Evolutionary conservation across 2,888 invertebrate species (phyloP).

Genomic region (Athalia cordata): DNA sequence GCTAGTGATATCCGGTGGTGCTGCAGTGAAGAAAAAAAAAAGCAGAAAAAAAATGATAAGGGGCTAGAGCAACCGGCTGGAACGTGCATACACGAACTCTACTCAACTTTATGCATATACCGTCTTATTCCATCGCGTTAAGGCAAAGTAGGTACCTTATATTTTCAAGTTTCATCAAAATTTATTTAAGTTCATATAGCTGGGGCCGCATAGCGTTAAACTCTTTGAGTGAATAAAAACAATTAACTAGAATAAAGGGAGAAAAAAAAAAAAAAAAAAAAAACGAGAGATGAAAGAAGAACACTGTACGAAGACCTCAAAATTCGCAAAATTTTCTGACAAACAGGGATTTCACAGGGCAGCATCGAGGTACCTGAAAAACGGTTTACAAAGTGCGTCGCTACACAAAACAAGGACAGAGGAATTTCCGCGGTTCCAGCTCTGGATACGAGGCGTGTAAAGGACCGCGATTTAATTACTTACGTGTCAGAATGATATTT

Average conservation of each 20-base stretch:
- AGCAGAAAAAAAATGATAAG: slow-evolving; percentile 3
- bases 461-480: slow-evolving; percentile 44
- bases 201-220: slow-evolving; percentile 34
- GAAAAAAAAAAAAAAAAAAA: slow-evolving; percentile 13
- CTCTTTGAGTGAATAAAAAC: slow-evolving; percentile 29
- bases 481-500: slow-evolving; percentile 43
- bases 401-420: slow-evolving; percentile 9
- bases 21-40: not conserved
- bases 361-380: not conserved
- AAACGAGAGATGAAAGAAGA: not conserved
- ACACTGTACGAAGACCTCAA: not conserved
- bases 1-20: slow-evolving; percentile 13
- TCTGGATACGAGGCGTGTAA: slow-evolving; percentile 42
- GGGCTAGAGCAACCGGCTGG: slow-evolving; percentile 14
- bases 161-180: slow-evolving; percentile 43
- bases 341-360: slow-evolving; percentile 9
- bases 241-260: not conserved
- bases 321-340: slow-evolving; percentile 5
- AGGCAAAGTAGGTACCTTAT: slow-evolving; percentile 39
- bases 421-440: not conserved
- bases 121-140: slow-evolving; percentile 24
- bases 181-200: slow-evolving; percentile 36
- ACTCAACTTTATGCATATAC: slow-evolving; percentile 7
- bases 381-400: slow-evolving; percentile 24
- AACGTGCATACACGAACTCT: slow-evolving; percentile 27